Base-by-base conservation (phyloP, 2,888 invertebrate genomes). In the Formica aserva region DNA sequence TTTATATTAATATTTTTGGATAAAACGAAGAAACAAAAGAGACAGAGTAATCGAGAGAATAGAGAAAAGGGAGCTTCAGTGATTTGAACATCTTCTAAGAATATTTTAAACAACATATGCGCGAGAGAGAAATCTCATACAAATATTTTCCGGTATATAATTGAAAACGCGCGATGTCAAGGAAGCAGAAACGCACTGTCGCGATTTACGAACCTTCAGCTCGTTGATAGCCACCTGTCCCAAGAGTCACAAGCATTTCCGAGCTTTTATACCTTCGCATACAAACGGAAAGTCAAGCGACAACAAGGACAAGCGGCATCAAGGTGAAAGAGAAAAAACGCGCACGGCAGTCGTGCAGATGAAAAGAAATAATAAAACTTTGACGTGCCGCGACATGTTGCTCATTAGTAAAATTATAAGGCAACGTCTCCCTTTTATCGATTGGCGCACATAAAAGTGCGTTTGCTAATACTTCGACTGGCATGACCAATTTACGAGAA, bases 371-470 rank as follows among this genome's bases (percentile, higher is more conserved):
- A 85, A 85, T 66, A 74, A 83, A 85, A 85, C 83, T 85, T 84
- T 29, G 41, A 87, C 87, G 66, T 82, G 86, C 76, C 72, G 78
- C 29, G 38, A 75, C 8, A 32, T 69, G 45, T 18, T 55, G 83
- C 81, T 89, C 85, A 91, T 90, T 90, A 88, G 87, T 57, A 78
- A 84, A 86, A 89, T 91, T 90, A 89, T 84, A 86, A 91, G 85
- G 89, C 89, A 90, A 90, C 85, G 82, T 85, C 84, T 26, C 15
- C 18, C 60, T 52, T 38, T n/a, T 76, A 77, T 76, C 65, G 80
- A 84, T 75, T 75, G 45, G 48, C 85, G 77, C 29, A 67, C 45
- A 52, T 65, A 72, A 32, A 45, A 62, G 48, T 15, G 60, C 72
- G 8, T 35, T 35, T n/a, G 35, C 45, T 71, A 60, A 57, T 32